Evolutionary conservation across 2,888 invertebrate species (phyloP).

Genomic region (Balanococcus diminutus): DNA sequence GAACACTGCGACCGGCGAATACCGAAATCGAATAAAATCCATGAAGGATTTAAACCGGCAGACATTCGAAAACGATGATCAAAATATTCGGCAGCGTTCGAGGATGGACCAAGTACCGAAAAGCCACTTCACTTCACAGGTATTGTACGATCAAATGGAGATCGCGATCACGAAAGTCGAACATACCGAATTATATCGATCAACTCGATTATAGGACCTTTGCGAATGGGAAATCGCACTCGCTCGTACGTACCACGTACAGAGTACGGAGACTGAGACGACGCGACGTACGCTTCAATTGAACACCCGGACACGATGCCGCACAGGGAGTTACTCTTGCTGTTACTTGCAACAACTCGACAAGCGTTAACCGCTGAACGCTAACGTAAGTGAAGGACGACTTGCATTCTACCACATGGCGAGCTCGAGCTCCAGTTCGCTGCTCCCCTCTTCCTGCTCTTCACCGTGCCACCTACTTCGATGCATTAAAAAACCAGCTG

Average conservation of each 20-base stretch:
- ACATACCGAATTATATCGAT: too few species aligned
- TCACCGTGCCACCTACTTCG: not conserved
- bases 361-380: constrained; percentile 10
- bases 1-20: not conserved
- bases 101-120: not conserved
- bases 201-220: not conserved
- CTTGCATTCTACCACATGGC: constrained; percentile 54
- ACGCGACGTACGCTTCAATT: not conserved
- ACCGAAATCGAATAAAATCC: not conserved
- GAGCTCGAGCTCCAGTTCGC: constrained; percentile 36
- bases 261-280: not conserved
- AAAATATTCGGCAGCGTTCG: not conserved
- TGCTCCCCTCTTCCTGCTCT: not conserved
- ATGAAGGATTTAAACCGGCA: not conserved
- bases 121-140: not conserved
- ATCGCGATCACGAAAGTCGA: not conserved
- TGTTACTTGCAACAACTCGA: not conserved
- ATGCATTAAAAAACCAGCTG: not conserved
- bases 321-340: constrained; percentile 34
- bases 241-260: not conserved
- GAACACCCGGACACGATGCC: constrained; percentile 24
- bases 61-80: not conserved
- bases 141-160: not conserved
- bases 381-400: constrained; percentile 44
- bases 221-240: not conserved